Base-by-base conservation (phyloP, 2,888 invertebrate genomes). In the Dione juno region DNA sequence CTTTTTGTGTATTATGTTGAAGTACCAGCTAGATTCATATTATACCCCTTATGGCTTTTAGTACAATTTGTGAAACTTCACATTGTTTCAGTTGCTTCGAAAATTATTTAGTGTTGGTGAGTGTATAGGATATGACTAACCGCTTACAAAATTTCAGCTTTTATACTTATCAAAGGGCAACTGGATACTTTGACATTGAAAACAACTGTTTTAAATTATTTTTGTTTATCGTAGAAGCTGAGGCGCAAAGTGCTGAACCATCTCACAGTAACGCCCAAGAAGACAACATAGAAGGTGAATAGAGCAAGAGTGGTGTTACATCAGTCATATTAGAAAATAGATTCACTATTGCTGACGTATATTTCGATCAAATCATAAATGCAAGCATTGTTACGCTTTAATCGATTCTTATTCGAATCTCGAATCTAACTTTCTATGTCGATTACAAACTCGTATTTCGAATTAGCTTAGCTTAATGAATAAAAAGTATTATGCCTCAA, bases 71-170 rank as follows among this genome's bases (percentile, higher is more conserved):
- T 73, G 66, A 77, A 71, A 74, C 78, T 91, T 90, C 82, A 85
- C 82, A 85, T 93, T 92, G 92, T 93, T 93, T 92, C 92, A 92
- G 92, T 90, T 87, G 78, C 90, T 81, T 86, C 90, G 83, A 93
- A 93, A 90, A 77, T 90, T 81, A 76, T 91, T 84, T 92, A 91
- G 84, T 41, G 19, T 72, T 68, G 75, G 75, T 77, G 76, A 74
- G 76, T 75, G 75, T 67, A 68, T 70, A 68, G 67, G 68, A 66
- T 65, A 63, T 61, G 67, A 67, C 53, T 63, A 64, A 64, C 50
- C 5, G 64, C 64, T 64, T 64, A 28, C 13, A 41, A 9, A 14
- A 41, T 28, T n/a, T 59, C 14, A 21, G 43, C 59, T 59, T 10
- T 59, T 59, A 43, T n/a, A 48, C 48, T 63, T 28, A 48, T 28